Evolutionary conservation across 2,888 invertebrate species (phyloP), one percentile per base, ranked within the genome.

Genomic region (Agonopterix heracliana): DNA sequence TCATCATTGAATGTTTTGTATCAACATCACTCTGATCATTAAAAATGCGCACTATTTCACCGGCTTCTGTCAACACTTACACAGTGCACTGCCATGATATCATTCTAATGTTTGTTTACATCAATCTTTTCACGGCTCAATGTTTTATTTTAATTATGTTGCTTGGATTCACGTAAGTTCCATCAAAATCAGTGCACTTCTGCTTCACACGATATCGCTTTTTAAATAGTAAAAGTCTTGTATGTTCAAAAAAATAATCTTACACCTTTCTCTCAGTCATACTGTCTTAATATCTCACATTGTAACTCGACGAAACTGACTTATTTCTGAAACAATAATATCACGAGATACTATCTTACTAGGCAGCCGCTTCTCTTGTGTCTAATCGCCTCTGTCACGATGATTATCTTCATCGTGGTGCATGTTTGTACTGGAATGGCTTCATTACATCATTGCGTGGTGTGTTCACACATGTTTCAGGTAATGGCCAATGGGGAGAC

Each of bases 401-500:
- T 71, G 67, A 61, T 69, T 71, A 46, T 51, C 69, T 26, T 26
- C 7, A 76, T 75, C 74, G 78, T 82, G 71, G 71, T 85, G 87
- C 87, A 87, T 87, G 87, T 83, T 74, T 81, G 81, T 85, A 83
- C 73, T 75, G 87, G 88, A 87, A 88, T 87, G 88, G 87, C 87
- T 87, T 87, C 86, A 87, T 81, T 86, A 87, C 87, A 88, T 88
- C 87, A 88, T 87, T 86, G 87, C 87, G 87, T 88, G 86, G 88
- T 87, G 87, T 87, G 87, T 87, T 90, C 89, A 86, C 89, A 81
- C 90, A 89, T 89, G 90, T 91, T 91, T 90, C 91, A 92, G 92
- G 92, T 92, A 78, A 90, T 91, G 91, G 92, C 91, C 86, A 90
- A 90, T 84, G 90, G 90, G 81, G 91, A 91, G 89, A 90, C 90